Conservation (phyloP, 2,797 vertebrate species). For the Nannoperca australis region DNA sequence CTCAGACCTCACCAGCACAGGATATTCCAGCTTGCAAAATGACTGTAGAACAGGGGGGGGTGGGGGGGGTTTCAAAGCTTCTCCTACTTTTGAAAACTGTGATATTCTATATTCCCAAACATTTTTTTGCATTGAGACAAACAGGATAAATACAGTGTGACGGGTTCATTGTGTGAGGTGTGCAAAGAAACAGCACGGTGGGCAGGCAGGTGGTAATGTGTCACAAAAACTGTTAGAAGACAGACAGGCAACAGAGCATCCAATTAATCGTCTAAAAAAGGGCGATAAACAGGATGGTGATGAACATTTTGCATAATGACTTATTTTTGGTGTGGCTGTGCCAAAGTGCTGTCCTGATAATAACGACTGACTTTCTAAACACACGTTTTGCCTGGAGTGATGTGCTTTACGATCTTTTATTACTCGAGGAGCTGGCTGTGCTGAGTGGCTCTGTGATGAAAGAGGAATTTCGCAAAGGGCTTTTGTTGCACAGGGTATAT, state of each 20-base stretch:
- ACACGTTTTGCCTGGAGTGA: slow-evolving; percentile 29
- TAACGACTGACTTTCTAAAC: slow-evolving; percentile 6
- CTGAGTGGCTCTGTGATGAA: slow-evolving; percentile 37
- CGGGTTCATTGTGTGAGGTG: slow-evolving; percentile 10
- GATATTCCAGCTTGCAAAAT: slow-evolving; percentile 32
- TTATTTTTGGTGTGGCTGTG: slow-evolving; percentile 3
- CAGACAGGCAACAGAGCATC: slow-evolving; percentile 16
- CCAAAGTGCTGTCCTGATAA: slow-evolving; percentile 1
- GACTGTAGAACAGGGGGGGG: too few species aligned
- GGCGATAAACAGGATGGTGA: neutral
- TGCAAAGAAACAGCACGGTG: neutral
- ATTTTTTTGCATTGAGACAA: slow-evolving; percentile 11
- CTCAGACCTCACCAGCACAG: slow-evolving; percentile 41
- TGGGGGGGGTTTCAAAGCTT: neutral
- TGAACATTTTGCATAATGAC: slow-evolving; percentile 28
- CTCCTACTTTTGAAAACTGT: slow-evolving; percentile 13
- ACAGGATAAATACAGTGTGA: slow-evolving; percentile 9
- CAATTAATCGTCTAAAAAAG: slow-evolving; percentile 5
- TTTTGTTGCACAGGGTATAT: slow-evolving; percentile 16
- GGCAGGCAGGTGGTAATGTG: slow-evolving; percentile 13
- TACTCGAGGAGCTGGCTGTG: slow-evolving; percentile 9
- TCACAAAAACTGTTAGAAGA: slow-evolving; percentile 24
- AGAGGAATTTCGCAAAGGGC: slow-evolving; percentile 32
- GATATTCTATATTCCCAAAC: slow-evolving; percentile 2
- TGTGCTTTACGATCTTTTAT: slow-evolving; percentile 25